Conservation (phyloP, 2,797 vertebrate species). For the Arrhamphus sclerolepis region DNA sequence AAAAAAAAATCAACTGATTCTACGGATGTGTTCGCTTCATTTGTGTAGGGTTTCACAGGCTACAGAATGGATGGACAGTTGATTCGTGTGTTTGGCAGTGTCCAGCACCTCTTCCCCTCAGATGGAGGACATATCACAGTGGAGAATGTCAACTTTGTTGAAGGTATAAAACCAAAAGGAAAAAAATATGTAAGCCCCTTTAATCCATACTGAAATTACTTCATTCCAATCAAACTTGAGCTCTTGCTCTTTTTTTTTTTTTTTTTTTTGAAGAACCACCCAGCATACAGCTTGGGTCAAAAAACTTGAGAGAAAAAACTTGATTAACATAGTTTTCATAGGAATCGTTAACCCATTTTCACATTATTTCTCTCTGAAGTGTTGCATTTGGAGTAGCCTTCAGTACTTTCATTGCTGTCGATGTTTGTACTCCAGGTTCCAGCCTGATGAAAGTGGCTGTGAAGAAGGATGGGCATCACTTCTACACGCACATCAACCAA, state of each 20-base stretch:
- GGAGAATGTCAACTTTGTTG: constrained; percentile 82
- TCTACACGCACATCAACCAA: constrained; percentile 87
- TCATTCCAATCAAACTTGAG: background rate
- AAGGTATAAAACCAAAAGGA: constrained; percentile 75
- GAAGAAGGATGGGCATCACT: constrained; percentile 88
- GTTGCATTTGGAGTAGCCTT: too few species aligned
- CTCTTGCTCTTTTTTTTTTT: too few species aligned
- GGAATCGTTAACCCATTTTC: background rate
- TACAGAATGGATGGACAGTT: constrained; percentile 84
- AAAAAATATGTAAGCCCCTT: background rate
- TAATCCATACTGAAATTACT: too few species aligned
- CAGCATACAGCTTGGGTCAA: background rate
- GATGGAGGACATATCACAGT: constrained; percentile 89
- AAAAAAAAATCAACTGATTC: background rate
- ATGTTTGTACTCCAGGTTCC: constrained; percentile 73
- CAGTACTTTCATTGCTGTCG: background rate
- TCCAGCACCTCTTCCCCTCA: constrained; percentile 84
- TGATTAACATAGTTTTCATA: too few species aligned
- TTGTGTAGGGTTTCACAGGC: constrained; percentile 79
- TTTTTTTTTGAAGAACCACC: background rate
- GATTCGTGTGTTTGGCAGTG: constrained; percentile 82
- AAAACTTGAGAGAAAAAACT: too few species aligned
- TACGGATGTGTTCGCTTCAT: constrained; percentile 4
- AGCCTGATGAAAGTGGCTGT: constrained; percentile 85
- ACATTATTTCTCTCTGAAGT: background rate